Base-by-base conservation (phyloP, 1,140 invertebrate genomes). In the Probaryconus sp. region DNA sequence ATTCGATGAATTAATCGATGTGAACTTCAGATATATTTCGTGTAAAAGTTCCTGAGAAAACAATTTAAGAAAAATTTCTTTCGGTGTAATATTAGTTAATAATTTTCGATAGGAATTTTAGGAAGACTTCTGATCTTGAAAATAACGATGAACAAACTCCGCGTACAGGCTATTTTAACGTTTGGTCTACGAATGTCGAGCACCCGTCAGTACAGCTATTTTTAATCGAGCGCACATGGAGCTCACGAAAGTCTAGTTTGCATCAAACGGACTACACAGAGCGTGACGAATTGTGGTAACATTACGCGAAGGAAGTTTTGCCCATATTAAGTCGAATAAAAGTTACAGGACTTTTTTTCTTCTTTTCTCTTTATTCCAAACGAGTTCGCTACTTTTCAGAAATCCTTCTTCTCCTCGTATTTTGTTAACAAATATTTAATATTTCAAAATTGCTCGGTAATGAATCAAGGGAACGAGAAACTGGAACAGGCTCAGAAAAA, bases 171-270 rank as follows among this genome's bases (percentile, higher is more conserved):
- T 64, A 71, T 51, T 71, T 71, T 60, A 77, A 48, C 68, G 38
- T 68, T 68, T 56, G 63, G 40, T 56, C 67, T 40, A 47, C 48
- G 50, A 75, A 75, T 68, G 58, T 69, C 45, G 71, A 26, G n/a
- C 63, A 43, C 18, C 37, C 17, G 58, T 64, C 64, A 53, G 64
- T 55, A 14, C 47, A 50, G 60, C 60, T 75, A 75, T 75, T 76
- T 76, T 70, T 76, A 70, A 76, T 70, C 72, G 72, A 70, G 72
- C 60, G 64, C 65, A 76, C 65, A 70, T 76, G 72, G 53, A 60
- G 60, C 55, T 24, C 65, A 76, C 48, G 61, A 53, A 63, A 65
- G 40, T 64, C 55, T 53, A 56, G 72, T 65, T 68, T 43, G 73
- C 51, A 65, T 65, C 67, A 70, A 76, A 76, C 61, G 73, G 14